These are phyloP conservation scores for Microcebus lehilahytsara DNA, from an alignment of 2,113 vertebrate genomes.

Conservation along the genomic window DNA sequence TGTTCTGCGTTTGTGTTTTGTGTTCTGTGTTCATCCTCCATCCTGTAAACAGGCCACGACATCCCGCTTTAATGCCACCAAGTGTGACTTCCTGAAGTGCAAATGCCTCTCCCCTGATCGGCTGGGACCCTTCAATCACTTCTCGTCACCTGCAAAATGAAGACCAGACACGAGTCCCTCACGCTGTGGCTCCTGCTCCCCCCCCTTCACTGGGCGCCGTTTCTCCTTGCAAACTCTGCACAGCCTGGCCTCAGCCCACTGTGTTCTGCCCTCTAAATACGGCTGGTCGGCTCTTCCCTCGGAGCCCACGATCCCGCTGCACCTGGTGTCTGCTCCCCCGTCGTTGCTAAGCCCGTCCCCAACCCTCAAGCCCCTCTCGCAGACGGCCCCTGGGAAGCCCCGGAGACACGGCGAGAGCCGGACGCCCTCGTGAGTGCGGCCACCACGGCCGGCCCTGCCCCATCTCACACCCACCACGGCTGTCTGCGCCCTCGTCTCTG, in stretches of 20 bases:
- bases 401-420: not conserved
- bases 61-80: rapidly evolving
- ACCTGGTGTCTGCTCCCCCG: rapidly evolving
- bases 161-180: too few species aligned
- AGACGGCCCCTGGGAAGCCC: not conserved
- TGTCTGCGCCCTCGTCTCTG: not conserved
- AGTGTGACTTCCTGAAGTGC: not conserved
- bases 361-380: not conserved
- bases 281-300: rapidly evolving
- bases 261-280: not conserved
- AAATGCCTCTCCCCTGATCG: not conserved
- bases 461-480: rapidly evolving
- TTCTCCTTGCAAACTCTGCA: not conserved
- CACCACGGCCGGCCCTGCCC: not conserved
- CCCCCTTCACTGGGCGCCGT: not conserved
- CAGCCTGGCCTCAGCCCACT: not conserved
- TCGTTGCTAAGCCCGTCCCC: not conserved
- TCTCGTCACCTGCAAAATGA: not conserved
- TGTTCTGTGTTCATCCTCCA: too few species aligned
- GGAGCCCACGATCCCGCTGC: rapidly evolving
- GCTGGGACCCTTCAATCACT: not conserved
- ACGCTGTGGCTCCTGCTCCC: not conserved
- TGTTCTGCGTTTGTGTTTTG: too few species aligned
- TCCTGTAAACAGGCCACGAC: too few species aligned
- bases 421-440: rapidly evolving